Percentiles rank a stretch among this genome's conserved stretches.
Evolutionary conservation across 2,888 invertebrate genomes (phyloP).

Genomic region (Sminthurinus aureus): DNA sequence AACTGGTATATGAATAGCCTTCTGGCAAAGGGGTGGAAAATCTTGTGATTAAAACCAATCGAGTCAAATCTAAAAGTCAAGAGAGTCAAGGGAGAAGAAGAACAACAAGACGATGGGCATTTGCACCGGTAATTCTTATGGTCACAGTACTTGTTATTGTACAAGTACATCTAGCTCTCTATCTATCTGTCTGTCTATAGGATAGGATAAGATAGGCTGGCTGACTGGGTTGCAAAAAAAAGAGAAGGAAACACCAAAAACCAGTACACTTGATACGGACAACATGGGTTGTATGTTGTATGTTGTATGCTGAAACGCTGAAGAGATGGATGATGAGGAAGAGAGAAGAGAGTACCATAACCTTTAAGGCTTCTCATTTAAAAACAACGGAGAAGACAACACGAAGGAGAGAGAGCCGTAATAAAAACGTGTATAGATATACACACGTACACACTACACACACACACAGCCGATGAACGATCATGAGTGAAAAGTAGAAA

Average conservation of each 20-base stretch:
- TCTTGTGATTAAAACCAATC: neutral
- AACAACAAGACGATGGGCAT: constrained; percentile 20
- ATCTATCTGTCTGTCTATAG: neutral
- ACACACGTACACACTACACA: neutral
- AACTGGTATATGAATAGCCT: constrained; percentile 41
- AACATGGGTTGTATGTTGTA: neutral
- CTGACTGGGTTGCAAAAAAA: constrained; percentile 1
- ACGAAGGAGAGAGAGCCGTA: neutral
- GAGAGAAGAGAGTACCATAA: neutral
- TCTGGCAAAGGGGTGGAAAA: constrained; percentile 40
- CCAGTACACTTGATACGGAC: constrained; percentile 12
- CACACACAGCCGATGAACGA: neutral
- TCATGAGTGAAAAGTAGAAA: constrained; percentile 3
- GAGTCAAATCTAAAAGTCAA: constrained; percentile 33
- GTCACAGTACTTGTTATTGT: constrained; percentile 15
- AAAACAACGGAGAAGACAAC: neutral
- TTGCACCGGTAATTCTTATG: constrained; percentile 40
- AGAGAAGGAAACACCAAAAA: neutral
- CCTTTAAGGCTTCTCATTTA: neutral
- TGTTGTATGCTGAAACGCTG: neutral
- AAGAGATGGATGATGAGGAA: neutral
- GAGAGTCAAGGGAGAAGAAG: neutral
- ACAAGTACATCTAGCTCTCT: neutral
- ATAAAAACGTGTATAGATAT: neutral
- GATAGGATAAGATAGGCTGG: neutral